phyloP scores from a whole-genome alignment of 2,888 invertebrate genomes.

The Hesperia comma region DNA sequence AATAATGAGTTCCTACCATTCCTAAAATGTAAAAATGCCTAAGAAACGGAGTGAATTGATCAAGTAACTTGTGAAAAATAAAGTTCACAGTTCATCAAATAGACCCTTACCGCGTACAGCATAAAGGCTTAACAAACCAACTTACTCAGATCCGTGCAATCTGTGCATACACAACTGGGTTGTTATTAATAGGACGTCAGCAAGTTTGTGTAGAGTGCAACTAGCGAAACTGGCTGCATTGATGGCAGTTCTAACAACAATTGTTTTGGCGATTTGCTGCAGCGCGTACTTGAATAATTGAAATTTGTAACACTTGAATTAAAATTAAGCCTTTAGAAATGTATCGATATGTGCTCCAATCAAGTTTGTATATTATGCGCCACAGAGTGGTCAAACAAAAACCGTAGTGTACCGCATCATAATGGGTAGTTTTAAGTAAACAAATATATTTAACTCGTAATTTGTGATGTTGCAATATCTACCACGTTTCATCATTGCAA shows the following conservation, averaged over 20 bases:
- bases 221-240: constrained; percentile 58
- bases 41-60: too few species aligned
- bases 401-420: too few species aligned
- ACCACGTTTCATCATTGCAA: too few species aligned
- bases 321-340: neutral
- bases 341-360: too few species aligned
- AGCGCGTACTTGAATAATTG: neutral
- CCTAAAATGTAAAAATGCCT: too few species aligned
- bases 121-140: constrained; percentile 69
- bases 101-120: constrained; percentile 50
- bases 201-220: constrained; percentile 54
- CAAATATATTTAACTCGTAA: too few species aligned
- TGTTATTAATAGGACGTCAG: constrained; percentile 68
- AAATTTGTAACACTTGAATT: neutral
- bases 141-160: constrained; percentile 63
- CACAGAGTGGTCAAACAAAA: too few species aligned
- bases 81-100: constrained; percentile 37
- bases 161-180: constrained; percentile 57
- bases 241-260: constrained; percentile 52
- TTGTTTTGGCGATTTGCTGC: constrained; percentile 16
- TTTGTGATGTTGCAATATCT: too few species aligned
- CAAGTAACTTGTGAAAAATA: too few species aligned
- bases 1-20: too few species aligned
- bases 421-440: too few species aligned
- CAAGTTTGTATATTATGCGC: too few species aligned